Base-by-base conservation (phyloP, 2,888 invertebrate genomes). In the Oligia strigilis region DNA sequence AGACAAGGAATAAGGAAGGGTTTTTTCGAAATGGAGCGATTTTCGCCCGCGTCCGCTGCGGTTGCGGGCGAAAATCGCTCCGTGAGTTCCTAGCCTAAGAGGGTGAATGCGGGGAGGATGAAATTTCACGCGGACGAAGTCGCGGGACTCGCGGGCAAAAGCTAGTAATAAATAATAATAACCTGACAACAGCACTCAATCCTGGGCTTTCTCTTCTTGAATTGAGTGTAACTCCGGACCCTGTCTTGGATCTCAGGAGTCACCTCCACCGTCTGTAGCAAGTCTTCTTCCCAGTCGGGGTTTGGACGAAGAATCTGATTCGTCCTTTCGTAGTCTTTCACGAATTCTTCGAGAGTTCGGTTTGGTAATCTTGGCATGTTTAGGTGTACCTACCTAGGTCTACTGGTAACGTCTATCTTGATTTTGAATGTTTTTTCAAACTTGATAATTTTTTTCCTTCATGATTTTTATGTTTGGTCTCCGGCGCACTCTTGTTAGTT, bases 201-300 rank as follows among this genome's bases (percentile, higher is more conserved):
- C 29, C 73, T 85, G 4, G 74, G 81, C 52, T 83, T 84, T 75
- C 62, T 77, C 29, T 80, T 81, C 77, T 78, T 72, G 2, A 78
- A 58, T 49, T 72, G 36, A 0, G 86, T 40, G 58, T 92, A 92
- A 0, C 72, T 82, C 6, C 78, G 76, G 0, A 92, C 4, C 74
- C 91, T 86, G 17, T 65, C 79, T 6, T 71, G 58, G 3, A 88
- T 87, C 1, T 81, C 81, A 0, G 91, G 86, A 0, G 85, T 88
- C 0, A 92, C 83, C 36, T 85, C 89, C 29, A 89, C 86, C 0
- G 89, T 85, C 64, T 88, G 88, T 1, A 71, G 65, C 46, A 92
- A 46, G 17, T 92, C 92, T 9, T 91, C 90, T 29, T 91, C 91
- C 90, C 89, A 90, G 46, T 92, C 87, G 0, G 91, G 91, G 49